A percentile compares a stretch with the other conserved stretches of the same genome.
These are phyloP conservation scores for Molossus alvarezi DNA, from an alignment of 2,797 vertebrate genomes.

Conservation along the genomic window DNA sequence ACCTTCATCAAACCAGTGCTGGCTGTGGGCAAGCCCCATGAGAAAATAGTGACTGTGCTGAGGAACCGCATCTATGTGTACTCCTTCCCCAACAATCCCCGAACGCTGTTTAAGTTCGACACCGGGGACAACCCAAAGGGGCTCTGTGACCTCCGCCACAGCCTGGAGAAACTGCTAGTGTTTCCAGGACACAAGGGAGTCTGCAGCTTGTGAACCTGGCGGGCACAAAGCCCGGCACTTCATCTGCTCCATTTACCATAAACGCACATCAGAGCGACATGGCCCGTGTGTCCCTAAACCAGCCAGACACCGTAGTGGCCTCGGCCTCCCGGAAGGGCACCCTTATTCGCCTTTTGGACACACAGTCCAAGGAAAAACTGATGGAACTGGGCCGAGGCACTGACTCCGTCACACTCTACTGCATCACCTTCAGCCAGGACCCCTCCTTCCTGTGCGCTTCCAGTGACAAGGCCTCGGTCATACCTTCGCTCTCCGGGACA, in stretches of 20 bases:
- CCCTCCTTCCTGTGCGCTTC: slow-evolving; percentile 97
- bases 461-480: slow-evolving; percentile 98
- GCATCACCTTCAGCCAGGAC: slow-evolving; percentile 97
- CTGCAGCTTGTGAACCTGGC: slow-evolving; percentile 96
- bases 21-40: slow-evolving; percentile 95
- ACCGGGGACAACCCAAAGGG: slow-evolving; percentile 97
- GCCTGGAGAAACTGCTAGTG: slow-evolving; percentile 95
- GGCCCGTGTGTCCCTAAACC: slow-evolving; percentile 95
- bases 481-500: slow-evolving; percentile 97
- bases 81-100: slow-evolving; percentile 95
- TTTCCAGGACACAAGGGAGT: slow-evolving; percentile 97
- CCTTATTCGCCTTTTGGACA: slow-evolving; percentile 96
- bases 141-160: slow-evolving; percentile 95
- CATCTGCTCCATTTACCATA: slow-evolving; percentile 96
- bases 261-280: slow-evolving; percentile 97
- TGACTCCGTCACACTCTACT: slow-evolving; percentile 96
- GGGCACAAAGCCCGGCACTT: slow-evolving; percentile 95
- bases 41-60: slow-evolving; percentile 96
- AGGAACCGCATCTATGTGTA: slow-evolving; percentile 97
- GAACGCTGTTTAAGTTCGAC: slow-evolving; percentile 97
- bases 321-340: slow-evolving; percentile 97
- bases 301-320: slow-evolving; percentile 95
- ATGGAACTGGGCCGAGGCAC: slow-evolving; percentile 96
- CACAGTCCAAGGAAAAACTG: slow-evolving; percentile 95
- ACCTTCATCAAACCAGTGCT: slow-evolving; percentile 96